Conservation (phyloP, 2,888 invertebrate species). For the Spodoptera littoralis region DNA sequence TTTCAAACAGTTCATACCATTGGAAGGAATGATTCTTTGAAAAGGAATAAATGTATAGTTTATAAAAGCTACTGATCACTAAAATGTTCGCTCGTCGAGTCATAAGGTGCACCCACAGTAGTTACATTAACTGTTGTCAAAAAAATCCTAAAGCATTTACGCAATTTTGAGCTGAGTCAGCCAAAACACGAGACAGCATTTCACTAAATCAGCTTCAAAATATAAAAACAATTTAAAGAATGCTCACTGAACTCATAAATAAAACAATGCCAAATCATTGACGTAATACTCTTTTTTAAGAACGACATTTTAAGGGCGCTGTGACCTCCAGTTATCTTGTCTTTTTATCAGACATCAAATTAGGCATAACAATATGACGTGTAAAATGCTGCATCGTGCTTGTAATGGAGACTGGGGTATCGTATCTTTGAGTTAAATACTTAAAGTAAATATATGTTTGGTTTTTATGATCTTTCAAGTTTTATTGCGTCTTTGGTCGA, state of each 20-base stretch:
- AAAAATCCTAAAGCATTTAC: no score
- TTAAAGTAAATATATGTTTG: no score
- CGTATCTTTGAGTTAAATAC: no score
- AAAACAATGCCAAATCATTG: constrained; percentile 39
- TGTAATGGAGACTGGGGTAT: neutral
- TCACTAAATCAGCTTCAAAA: neutral
- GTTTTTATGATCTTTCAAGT: no score
- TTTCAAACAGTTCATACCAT: no score
- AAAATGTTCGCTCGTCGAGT: no score
- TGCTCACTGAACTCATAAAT: constrained; percentile 1
- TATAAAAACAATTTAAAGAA: constrained; percentile 10
- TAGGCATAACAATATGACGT: constrained; percentile 4
- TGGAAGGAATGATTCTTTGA: no score
- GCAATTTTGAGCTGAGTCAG: neutral
- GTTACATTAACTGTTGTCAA: no score
- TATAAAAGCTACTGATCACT: no score
- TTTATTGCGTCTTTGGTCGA: no score
- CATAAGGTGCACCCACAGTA: no score
- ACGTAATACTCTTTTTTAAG: constrained; percentile 39
- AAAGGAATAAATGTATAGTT: no score
- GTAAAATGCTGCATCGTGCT: constrained; percentile 12
- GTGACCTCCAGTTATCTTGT: constrained; percentile 35
- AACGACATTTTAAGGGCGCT: constrained; percentile 36
- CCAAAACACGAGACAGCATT: neutral
- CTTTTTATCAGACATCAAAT: constrained; percentile 38